A percentile compares a stretch with the other conserved stretches of the same genome.
These are phyloP conservation scores for Minunthozetes semirufus DNA, from an alignment of 2,888 invertebrate genomes.

Conservation along the genomic window DNA sequence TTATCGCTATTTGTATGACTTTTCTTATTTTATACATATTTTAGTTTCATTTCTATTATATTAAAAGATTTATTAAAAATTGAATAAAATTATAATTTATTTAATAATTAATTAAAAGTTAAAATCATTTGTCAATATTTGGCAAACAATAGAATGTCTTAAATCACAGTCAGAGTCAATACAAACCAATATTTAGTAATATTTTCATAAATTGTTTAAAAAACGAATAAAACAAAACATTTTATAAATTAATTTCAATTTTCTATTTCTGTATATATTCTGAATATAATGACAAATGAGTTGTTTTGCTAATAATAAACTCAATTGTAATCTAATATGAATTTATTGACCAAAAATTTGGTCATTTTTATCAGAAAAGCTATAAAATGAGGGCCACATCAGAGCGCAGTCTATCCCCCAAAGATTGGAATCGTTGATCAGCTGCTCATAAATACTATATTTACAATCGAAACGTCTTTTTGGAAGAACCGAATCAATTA, in stretches of 20 bases:
- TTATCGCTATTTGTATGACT: constrained; percentile 82
- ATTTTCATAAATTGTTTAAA: neutral
- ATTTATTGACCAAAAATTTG: neutral
- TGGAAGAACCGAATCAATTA: neutral
- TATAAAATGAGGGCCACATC: constrained; percentile 13
- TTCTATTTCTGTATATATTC: no score
- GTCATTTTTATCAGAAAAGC: neutral
- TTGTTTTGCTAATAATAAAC: neutral
- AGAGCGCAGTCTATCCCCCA: neutral
- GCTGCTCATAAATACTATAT: neutral
- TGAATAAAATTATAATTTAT: neutral
- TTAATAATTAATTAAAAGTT: neutral
- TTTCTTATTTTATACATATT: constrained; percentile 53
- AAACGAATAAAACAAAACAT: neutral
- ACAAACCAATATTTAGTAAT: neutral
- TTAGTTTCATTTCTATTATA: constrained; percentile 32
- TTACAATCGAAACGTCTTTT: neutral
- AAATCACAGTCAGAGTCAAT: constrained; percentile 9
- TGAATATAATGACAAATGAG: neutral
- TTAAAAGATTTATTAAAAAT: neutral
- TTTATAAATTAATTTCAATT: neutral
- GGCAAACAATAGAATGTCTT: neutral
- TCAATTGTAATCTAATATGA: neutral
- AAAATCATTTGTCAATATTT: neutral
- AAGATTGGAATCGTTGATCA: neutral